Base-by-base conservation (phyloP, 2,797 vertebrate species). In the Ispidina picta region DNA sequence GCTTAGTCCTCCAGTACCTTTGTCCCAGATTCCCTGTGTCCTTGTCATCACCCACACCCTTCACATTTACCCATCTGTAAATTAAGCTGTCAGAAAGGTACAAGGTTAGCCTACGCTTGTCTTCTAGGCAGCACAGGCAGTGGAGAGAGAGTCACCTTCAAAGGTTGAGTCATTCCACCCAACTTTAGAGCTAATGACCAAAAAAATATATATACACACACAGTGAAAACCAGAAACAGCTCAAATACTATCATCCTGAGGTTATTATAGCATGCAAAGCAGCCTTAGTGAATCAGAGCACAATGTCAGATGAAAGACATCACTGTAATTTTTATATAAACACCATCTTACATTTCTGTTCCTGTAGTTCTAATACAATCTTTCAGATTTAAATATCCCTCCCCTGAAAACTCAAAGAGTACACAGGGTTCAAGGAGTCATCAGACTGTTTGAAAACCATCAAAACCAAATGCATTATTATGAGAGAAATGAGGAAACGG, bases 61-160 rank as follows among this genome's bases (percentile, higher is more conserved):
- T 70, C 48, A 52, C 54, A 26, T 65, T 68, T 77, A 87, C 60
- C 28, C 66, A 56, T 59, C 71, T 65, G 51, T n/a, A 90, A 92
- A 90, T 87, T 77, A 92, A 94, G 83, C 83, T 92, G 80, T 88
- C 83, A 81, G 71, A 91, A 56, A 55, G 55, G 68, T 88, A 49
- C 51, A 52, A 55, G 77, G 69, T 76, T 64, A 88, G 71, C 60
- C 73, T 58, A 79, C 2, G 5, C 81, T 43, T 51, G 55, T 59
- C 73, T 72, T 59, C 54, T 10, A 81, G 62, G 33, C 41, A 49
- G 49, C 2, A 0, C 2, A 39, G 55, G 25, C 60, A 73, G 77
- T 46, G 26, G 23, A 68, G 37, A 83, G 77, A 63, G 41, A 23
- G 65, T 90, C 88, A 80, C 85, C 85, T 79, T 86, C 69, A 64